Base-by-base conservation (phyloP, 2,888 invertebrate species). In the Hydropsyche betteni region DNA sequence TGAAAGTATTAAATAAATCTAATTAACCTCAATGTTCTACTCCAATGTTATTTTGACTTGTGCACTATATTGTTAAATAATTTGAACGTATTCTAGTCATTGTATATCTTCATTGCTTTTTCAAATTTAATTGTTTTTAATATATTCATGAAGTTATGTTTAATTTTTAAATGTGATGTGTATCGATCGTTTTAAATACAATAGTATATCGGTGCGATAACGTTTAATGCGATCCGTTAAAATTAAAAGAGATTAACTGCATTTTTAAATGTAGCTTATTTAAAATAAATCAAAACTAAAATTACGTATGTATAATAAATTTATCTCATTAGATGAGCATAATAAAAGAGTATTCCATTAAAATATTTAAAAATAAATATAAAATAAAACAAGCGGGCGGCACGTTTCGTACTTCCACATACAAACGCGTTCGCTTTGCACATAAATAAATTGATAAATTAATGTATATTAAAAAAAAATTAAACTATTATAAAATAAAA, bases 11-110 rank as follows among this genome's bases (percentile, higher is more conserved):
- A 4, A 44, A 44, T 44, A 44, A 44, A 44, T 44, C 44, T 44
- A 53, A 16, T 33, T 33, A 61, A 7, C 61, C 8, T 64, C 12
- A 34, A 12, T 64, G 64, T 64, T 36, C 6, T 36, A 34, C n/a
- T 64, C 10, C n/a, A 34, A 5, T 64, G 4, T 64, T 61, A 33
- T 34, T 52, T 34, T 53, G 8, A 24, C 14, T 53, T 34, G 53
- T 70, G 36, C 44, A 34, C 24, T 70, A 53, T 53, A 51, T 44
- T 44, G n/a, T 68, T 50, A 7, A 44, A 51, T 69, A 69, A 69
- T 69, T 69, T 69, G 44, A 69, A 52, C 14, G 33, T 52, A 55
- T 36, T 72, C 72, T 72, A 72, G 72, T 72, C 72, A 72, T 72
- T 58, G 16, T 58, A 58, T 24, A 16, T 14, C 24, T 24, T 58